phyloP scores from a whole-genome alignment of 1,140 invertebrate genomes.

The Protaetia brevitarsis region DNA sequence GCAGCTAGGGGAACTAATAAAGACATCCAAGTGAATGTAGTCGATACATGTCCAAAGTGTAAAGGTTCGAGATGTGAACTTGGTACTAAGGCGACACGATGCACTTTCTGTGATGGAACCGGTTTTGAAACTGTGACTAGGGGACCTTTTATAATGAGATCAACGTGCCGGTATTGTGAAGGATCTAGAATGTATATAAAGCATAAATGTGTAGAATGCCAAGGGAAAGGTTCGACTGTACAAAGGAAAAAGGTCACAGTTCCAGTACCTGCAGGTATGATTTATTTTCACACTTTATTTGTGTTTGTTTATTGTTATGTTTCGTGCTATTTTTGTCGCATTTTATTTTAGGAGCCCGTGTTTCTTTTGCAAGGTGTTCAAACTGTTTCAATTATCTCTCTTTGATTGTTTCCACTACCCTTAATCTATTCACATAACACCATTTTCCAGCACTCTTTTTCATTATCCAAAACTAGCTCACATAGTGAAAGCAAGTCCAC shows the following conservation, averaged over 20 bases:
- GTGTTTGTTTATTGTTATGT: background rate
- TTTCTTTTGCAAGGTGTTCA: no score
- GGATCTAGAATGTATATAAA: constrained; percentile 86
- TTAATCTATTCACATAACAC: no score
- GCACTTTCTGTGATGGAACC: constrained; percentile 94
- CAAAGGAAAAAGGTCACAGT: constrained; percentile 88
- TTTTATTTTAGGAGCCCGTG: no score
- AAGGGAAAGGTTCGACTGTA: constrained; percentile 88
- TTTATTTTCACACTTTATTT: no score
- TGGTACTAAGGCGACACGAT: constrained; percentile 83
- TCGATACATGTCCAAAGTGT: constrained; percentile 92
- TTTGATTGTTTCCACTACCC: no score
- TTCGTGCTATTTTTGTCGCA: background rate
- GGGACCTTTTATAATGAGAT: constrained; percentile 96
- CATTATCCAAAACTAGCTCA: no score
- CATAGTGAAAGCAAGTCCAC: no score
- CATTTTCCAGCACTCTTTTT: no score
- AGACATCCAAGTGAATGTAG: constrained; percentile 86
- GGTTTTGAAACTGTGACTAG: constrained; percentile 90
- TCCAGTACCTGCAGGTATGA: constrained; percentile 88
- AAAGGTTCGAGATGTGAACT: constrained; percentile 77
- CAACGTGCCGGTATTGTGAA: constrained; percentile 90
- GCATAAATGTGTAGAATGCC: constrained; percentile 88
- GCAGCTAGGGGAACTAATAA: constrained; percentile 95
- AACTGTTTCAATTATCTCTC: no score